Percentiles rank a stretch among this genome's conserved stretches.
phyloP scores from a whole-genome alignment of 53 echinoderm and acorn worm species.

The Antedon mediterranea region DNA sequence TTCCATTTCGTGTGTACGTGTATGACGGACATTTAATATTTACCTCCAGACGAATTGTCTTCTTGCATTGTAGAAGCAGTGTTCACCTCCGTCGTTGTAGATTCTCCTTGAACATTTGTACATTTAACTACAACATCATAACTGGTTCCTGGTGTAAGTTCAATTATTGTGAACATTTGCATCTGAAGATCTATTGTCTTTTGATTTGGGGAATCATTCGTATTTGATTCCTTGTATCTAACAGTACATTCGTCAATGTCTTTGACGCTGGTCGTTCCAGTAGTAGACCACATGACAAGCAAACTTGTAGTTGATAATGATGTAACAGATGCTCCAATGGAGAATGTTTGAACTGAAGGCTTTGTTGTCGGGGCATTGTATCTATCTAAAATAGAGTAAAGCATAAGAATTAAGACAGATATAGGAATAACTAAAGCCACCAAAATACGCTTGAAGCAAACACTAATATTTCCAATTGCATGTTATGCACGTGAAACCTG shows the following conservation, averaged over 20 bases:
- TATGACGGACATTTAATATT: neutral
- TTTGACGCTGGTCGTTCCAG: neutral
- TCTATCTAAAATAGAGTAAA: neutral
- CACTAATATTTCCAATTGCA: too few species aligned
- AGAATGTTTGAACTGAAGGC: neutral
- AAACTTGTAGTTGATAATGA: neutral
- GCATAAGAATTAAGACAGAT: too few species aligned
- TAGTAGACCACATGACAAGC: neutral
- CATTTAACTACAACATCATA: neutral
- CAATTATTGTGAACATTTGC: neutral
- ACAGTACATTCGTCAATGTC: neutral
- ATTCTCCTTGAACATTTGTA: neutral
- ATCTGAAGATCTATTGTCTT: neutral
- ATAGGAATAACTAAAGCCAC: too few species aligned
- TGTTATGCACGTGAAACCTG: too few species aligned
- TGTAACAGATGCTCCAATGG: neutral
- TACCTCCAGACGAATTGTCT: neutral
- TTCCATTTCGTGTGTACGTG: too few species aligned
- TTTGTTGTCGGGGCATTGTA: neutral
- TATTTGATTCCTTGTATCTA: neutral
- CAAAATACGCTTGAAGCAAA: too few species aligned
- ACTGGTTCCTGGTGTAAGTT: neutral
- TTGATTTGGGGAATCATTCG: neutral
- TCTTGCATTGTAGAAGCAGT: neutral
- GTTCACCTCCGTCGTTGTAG: neutral